Evolutionary conservation across 2,888 invertebrate species (phyloP).

Genomic region (Volucella inflata): DNA sequence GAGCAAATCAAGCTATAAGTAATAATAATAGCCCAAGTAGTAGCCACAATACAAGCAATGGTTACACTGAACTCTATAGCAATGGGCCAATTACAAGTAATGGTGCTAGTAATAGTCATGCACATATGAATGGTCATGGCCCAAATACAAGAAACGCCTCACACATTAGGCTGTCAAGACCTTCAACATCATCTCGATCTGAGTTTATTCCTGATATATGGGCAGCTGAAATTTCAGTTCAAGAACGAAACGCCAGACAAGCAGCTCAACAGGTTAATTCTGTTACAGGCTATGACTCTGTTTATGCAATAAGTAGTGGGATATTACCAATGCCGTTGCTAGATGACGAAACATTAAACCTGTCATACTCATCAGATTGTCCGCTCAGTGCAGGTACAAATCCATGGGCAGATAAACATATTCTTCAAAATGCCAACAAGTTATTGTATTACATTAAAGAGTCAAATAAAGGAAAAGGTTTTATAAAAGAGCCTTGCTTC

Average conservation of each 20-base stretch:
- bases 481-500: slow-evolving; percentile 96
- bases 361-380: not conserved
- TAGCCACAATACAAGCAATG: not conserved
- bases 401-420: slow-evolving; percentile 73
- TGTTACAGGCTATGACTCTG: slow-evolving; percentile 82
- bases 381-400: slow-evolving; percentile 33
- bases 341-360: not conserved
- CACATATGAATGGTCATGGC: too few species aligned
- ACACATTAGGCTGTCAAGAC: not conserved
- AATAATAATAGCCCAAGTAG: not conserved
- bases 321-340: slow-evolving; percentile 78
- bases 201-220: slow-evolving; percentile 83
- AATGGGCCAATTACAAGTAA: not conserved
- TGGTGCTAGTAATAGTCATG: not conserved
- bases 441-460: slow-evolving; percentile 93
- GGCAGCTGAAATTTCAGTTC: slow-evolving; percentile 83
- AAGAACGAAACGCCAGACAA: slow-evolving; percentile 81
- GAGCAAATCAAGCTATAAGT: slow-evolving; percentile 11
- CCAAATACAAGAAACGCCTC: not conserved
- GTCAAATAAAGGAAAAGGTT: slow-evolving; percentile 94
- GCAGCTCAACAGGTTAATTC: slow-evolving; percentile 79
- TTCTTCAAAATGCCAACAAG: slow-evolving; percentile 87
- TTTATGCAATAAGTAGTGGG: slow-evolving; percentile 83
- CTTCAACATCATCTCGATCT: slow-evolving; percentile 22
- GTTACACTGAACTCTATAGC: too few species aligned